Evolutionary conservation across 1,140 invertebrate species (phyloP).

Genomic region (Chionoecetes opilio): DNA sequence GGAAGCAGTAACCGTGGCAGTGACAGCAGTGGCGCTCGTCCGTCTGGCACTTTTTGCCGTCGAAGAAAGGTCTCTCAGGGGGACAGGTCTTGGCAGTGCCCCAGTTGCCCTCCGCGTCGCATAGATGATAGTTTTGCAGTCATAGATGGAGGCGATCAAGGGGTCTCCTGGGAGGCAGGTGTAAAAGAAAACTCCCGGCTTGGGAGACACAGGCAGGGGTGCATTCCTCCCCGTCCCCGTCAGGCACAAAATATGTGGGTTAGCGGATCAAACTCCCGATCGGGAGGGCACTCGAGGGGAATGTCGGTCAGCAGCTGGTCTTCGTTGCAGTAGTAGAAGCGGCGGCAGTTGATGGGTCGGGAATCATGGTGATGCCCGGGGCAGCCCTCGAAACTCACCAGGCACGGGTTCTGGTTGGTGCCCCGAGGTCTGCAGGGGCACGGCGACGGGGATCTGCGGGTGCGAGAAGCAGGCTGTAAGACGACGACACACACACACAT

Average conservation of each 20-base stretch:
- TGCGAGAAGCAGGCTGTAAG: not conserved
- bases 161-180: not conserved
- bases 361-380: not conserved
- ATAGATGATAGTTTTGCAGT: not conserved
- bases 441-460: not conserved
- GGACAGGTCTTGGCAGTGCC: not conserved
- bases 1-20: constrained; percentile 12
- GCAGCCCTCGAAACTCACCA: not conserved
- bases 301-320: not conserved
- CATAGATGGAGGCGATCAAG: not conserved
- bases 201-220: not conserved
- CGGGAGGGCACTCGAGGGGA: not conserved
- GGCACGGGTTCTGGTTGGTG: not conserved
- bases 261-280: not conserved
- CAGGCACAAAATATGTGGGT: not conserved
- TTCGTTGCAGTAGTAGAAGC: not conserved
- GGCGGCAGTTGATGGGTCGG: not conserved
- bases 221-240: not conserved
- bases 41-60: not conserved
- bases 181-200: not conserved
- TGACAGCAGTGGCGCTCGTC: not conserved
- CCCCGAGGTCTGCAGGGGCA: not conserved
- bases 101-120: not conserved
- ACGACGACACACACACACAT: no score
- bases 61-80: not conserved